Conservation (phyloP, 2,113 vertebrate species). For the Melanerpes aurifrons region DNA sequence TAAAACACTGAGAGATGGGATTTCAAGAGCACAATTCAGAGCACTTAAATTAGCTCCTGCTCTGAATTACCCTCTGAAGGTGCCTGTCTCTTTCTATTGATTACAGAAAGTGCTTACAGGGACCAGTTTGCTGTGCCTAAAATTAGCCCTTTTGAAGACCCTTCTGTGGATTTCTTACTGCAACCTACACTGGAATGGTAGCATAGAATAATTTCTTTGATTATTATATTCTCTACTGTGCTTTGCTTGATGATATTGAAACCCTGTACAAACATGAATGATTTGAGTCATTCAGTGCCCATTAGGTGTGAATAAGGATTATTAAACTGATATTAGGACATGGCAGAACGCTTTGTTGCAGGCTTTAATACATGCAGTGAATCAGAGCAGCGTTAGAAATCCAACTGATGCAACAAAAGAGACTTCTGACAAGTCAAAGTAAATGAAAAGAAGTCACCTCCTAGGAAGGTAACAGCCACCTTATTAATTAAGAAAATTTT, state of each 20-base stretch:
- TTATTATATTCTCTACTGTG: neutral
- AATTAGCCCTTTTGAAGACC: neutral
- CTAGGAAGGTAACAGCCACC: neutral
- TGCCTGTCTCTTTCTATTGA: constrained; percentile 13
- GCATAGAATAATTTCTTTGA: neutral
- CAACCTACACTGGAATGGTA: neutral
- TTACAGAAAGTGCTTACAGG: neutral
- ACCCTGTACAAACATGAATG: neutral
- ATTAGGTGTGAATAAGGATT: neutral
- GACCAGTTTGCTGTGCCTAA: neutral
- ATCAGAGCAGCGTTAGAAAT: neutral
- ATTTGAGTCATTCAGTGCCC: neutral
- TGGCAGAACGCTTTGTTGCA: neutral
- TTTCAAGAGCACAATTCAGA: neutral
- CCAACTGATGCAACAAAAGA: neutral
- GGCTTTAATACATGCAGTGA: neutral
- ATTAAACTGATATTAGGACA: neutral
- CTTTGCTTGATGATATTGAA: neutral
- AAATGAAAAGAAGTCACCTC: neutral
- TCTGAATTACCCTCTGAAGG: constrained; percentile 25
- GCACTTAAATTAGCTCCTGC: constrained; percentile 31
- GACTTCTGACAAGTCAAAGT: neutral
- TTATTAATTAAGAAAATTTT: neutral
- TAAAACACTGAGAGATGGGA: neutral
- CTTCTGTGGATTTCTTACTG: neutral